A percentile compares a stretch with the other conserved stretches of the same genome.
These are phyloP conservation scores for Acromyrmex heyeri DNA, from an alignment of 1,140 invertebrate species.

Conservation along the genomic window DNA sequence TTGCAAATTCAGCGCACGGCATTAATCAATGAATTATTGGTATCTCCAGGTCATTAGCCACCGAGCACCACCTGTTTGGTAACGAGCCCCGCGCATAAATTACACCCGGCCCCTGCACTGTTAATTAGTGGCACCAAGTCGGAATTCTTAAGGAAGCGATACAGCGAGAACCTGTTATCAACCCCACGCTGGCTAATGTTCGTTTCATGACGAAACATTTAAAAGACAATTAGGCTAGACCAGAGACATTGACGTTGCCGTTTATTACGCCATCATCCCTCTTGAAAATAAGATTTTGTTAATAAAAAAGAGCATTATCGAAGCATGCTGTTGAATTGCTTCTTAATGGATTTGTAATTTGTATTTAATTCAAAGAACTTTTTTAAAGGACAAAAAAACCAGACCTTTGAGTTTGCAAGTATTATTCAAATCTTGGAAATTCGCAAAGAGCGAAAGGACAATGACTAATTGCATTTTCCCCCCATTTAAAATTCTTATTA, in stretches of 20 bases:
- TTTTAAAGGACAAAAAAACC: background rate
- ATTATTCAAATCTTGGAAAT: slow-evolving; percentile 30
- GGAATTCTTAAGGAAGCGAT: slow-evolving; percentile 65
- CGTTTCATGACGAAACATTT: slow-evolving; percentile 59
- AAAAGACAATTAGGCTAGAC: slow-evolving; percentile 53
- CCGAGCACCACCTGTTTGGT: slow-evolving; percentile 73
- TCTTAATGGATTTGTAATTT: slow-evolving; percentile 59
- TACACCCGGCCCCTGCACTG: slow-evolving; percentile 61
- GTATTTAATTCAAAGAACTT: slow-evolving; percentile 37
- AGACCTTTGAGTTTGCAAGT: background rate
- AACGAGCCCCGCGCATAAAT: slow-evolving; percentile 72
- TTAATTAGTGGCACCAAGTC: slow-evolving; percentile 73
- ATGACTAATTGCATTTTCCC: background rate
- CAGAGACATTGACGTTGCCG: slow-evolving; percentile 30
- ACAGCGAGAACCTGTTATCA: slow-evolving; percentile 22
- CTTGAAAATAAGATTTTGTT: slow-evolving; percentile 38
- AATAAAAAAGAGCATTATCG: slow-evolving; percentile 48
- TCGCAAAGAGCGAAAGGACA: background rate
- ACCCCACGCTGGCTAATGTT: slow-evolving; percentile 39
- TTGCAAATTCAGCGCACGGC: slow-evolving; percentile 73
- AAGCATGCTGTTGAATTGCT: slow-evolving; percentile 7
- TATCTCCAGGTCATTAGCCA: slow-evolving; percentile 72
- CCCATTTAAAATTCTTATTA: background rate
- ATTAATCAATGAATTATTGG: slow-evolving; percentile 77
- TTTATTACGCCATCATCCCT: slow-evolving; percentile 48